These are phyloP conservation scores for Callyntrura guangdongensis DNA, from an alignment of 2,888 invertebrate genomes.

Conservation along the genomic window DNA sequence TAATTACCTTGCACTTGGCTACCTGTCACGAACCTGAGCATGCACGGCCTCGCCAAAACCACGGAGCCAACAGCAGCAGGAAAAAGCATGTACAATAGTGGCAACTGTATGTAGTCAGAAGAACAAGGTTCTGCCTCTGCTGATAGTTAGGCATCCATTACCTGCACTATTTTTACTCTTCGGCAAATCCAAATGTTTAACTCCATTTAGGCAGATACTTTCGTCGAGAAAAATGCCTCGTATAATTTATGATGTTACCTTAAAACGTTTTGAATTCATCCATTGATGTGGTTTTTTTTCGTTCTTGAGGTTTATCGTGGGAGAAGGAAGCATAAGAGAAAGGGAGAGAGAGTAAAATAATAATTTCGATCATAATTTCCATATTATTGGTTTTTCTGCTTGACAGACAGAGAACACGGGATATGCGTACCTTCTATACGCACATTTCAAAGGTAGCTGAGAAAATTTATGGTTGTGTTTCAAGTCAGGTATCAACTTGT, in stretches of 20 bases:
- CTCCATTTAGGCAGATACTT: neutral
- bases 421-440: slow-evolving; percentile 33
- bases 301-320: neutral
- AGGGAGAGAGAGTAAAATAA: slow-evolving; percentile 23
- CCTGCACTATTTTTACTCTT: neutral
- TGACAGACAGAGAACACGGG: neutral
- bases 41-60: slow-evolving; percentile 26
- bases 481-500: slow-evolving; percentile 50
- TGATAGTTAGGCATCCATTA: slow-evolving; percentile 48
- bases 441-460: slow-evolving; percentile 30
- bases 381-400: slow-evolving; percentile 46
- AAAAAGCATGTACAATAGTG: neutral
- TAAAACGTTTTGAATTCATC: slow-evolving; percentile 22
- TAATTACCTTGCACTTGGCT: slow-evolving; percentile 81
- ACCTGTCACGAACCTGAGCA: slow-evolving; percentile 77
- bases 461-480: slow-evolving; percentile 71
- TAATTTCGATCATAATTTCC: slow-evolving; percentile 59
- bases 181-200: neutral
- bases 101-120: neutral
- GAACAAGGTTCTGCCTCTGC: neutral
- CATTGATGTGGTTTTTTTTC: neutral
- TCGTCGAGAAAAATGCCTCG: neutral
- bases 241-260: slow-evolving; percentile 41
- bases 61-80: slow-evolving; percentile 28
- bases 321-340: neutral